A percentile compares a stretch with the other conserved stretches of the same genome.
These are phyloP conservation scores for Andricus curvator DNA, from an alignment of 2,888 invertebrate species.

Conservation along the genomic window DNA sequence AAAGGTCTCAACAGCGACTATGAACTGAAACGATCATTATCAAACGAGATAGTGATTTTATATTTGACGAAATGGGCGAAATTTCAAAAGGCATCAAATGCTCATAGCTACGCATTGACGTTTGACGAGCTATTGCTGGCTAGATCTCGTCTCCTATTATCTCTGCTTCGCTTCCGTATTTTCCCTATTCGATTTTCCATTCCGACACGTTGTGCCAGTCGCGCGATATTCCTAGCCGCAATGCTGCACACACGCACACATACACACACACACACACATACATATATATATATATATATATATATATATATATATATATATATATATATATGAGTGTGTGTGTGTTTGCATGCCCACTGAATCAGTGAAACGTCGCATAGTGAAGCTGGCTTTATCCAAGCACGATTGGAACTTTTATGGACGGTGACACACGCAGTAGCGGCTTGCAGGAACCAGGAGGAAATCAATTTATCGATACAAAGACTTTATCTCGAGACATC, in stretches of 20 bases:
- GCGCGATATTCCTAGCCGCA: constrained; percentile 41
- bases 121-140: constrained; percentile 35
- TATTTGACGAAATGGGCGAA: constrained; percentile 9
- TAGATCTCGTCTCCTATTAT: constrained; percentile 41
- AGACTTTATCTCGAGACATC: constrained; percentile 36
- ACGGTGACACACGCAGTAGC: constrained; percentile 22
- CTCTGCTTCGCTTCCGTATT: constrained; percentile 38
- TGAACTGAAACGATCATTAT: background rate
- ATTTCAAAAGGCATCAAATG: constrained; percentile 23
- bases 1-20: background rate
- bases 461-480: constrained; percentile 41
- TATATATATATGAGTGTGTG: too few species aligned
- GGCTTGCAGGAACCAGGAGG: constrained; percentile 12
- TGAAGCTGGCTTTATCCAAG: constrained; percentile 37
- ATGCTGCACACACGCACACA: background rate
- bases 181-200: constrained; percentile 41
- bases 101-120: constrained; percentile 21
- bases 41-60: background rate
- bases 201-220: constrained; percentile 37
- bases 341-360: constrained; percentile 22
- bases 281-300: background rate
- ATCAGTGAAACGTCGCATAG: constrained; percentile 32
- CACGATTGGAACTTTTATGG: constrained; percentile 45
- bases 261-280: background rate
- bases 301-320: too few species aligned